Conservation (phyloP, 2,113 vertebrate genomes). For the Hepsetus odoe region DNA sequence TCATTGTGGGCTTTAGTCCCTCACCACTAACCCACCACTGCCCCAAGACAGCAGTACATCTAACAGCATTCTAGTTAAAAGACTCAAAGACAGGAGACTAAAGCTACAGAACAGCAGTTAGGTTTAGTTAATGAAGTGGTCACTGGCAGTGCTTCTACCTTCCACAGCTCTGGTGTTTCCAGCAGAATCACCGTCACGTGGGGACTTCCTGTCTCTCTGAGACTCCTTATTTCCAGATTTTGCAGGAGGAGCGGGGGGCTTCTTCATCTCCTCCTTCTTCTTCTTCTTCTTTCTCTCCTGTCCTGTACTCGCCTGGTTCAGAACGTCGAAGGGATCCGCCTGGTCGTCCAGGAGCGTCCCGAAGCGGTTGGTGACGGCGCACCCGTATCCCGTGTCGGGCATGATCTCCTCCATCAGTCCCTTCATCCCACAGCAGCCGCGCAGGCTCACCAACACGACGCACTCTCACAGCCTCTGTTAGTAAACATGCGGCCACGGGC, state of each 20-base stretch:
- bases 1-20: no score
- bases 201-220: conserved; percentile 75
- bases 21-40: no score
- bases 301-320: conserved; percentile 71
- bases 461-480: not conserved
- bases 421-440: conserved; percentile 63
- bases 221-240: conserved; percentile 77
- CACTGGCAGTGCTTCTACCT: not conserved
- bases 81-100: no score
- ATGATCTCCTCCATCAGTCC: conserved; percentile 67
- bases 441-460: not conserved
- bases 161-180: not conserved
- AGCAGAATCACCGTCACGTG: not conserved
- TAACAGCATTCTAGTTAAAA: no score
- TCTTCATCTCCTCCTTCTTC: conserved; percentile 73
- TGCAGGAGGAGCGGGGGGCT: conserved; percentile 47
- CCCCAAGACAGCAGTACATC: no score
- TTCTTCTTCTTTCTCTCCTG: conserved; percentile 73
- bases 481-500: not conserved
- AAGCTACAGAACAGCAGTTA: no score
- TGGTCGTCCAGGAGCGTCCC: conserved; percentile 86
- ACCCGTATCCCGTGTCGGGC: conserved; percentile 79
- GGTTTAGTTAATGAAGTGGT: no score
- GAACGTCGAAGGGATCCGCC: conserved; percentile 86
- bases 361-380: conserved; percentile 86